These are phyloP conservation scores for Chelonia mydas DNA, from an alignment of 2,797 vertebrate genomes.

Conservation along the genomic window DNA sequence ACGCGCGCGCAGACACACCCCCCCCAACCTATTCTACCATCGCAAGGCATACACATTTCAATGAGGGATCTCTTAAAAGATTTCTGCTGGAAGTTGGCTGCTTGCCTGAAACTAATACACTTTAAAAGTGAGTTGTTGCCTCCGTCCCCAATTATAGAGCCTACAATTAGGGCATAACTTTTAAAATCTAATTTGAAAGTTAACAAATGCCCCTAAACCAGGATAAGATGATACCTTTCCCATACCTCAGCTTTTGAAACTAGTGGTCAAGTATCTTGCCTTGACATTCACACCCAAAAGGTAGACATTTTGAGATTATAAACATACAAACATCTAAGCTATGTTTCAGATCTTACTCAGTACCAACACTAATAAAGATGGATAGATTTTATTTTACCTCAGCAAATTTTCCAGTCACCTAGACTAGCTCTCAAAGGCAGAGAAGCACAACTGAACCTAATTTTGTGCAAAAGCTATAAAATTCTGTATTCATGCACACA, in stretches of 20 bases:
- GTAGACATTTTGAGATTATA: background rate
- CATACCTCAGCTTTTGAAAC: background rate
- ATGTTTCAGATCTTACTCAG: background rate
- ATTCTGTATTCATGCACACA: background rate
- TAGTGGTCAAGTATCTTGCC: background rate
- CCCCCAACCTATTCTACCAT: fast-evolving
- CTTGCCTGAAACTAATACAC: background rate
- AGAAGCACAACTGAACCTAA: background rate
- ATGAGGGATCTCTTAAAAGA: background rate
- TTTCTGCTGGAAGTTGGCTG: background rate
- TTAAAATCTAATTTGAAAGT: background rate
- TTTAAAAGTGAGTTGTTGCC: background rate
- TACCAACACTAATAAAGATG: background rate
- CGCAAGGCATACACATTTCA: background rate
- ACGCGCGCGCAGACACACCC: fast-evolving
- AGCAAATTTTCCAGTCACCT: background rate
- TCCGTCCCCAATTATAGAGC: background rate
- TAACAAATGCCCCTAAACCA: background rate
- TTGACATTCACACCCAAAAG: fast-evolving
- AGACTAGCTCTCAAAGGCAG: background rate
- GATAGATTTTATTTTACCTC: background rate
- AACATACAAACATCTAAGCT: background rate
- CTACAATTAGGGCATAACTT: background rate
- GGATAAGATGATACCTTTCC: background rate
- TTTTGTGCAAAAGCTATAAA: background rate